Base-by-base conservation (phyloP, 2,113 vertebrate genomes). In the Onychostoma macrolepis region DNA sequence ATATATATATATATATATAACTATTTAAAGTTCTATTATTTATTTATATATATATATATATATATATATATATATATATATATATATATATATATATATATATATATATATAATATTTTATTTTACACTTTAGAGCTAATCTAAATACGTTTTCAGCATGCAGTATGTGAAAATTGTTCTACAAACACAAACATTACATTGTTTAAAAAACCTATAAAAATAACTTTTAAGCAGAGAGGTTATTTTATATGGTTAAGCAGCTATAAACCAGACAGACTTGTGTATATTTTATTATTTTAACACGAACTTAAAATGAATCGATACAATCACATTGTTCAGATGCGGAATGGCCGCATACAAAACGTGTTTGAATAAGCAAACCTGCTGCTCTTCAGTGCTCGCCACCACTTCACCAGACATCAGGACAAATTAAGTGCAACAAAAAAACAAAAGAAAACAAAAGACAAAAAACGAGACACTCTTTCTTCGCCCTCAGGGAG, bases 321-420 rank as follows among this genome's bases (percentile, higher is more conserved):
- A 43, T 33, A 3, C 80, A 50, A 69, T 30, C n/a, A 13, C 26
- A 69, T 2, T 50, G 80, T 83, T 83, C 8, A 33, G 41, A n/a
- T 21, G 63, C 28, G 80, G 9, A 6, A 28, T 6, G 63, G 81
- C 81, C 87, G 26, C 38, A 17, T 15, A 28, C 13, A 19, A 7
- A 56, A 48, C 38, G 28, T 58, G 56, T 72, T 30, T 58, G 7
- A 58, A 11, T 53, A 33, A n/a, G 26, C 89, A 30, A 38, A 90
- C 89, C 89, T 90, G 89, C 87, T 86, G 89, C 87, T 90, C 89
- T 15, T 86, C 89, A 1, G 41, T 80, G 38, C 24, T 86, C 65
- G 36, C 53, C 36, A 86, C 84, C 28, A 61, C 80, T 38, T 86
- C 86, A 26, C 8, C 45, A 10, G 89, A 88, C 89, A 90, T 89